A percentile compares a stretch with the other conserved stretches of the same genome.
Evolutionary conservation across 2,888 invertebrate species (phyloP).

Genomic region (Pasiphila rectangulata): DNA sequence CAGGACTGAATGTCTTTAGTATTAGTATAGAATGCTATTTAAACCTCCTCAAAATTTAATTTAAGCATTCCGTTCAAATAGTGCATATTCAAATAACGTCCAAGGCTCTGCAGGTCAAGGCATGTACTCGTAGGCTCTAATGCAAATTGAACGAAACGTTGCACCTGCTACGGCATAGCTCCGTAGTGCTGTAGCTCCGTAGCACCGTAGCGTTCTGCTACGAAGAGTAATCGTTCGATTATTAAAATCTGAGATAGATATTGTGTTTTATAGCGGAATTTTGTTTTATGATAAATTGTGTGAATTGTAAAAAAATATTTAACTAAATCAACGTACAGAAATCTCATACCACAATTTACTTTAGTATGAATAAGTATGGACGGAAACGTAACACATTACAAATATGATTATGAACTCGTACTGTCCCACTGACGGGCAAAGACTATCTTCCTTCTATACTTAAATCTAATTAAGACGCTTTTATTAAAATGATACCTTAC

Average conservation of each 20-base stretch:
- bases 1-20: too few species aligned
- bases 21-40: too few species aligned
- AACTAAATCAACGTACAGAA: too few species aligned
- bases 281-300: background rate
- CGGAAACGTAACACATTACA: too few species aligned
- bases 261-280: slow-evolving; percentile 15
- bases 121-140: slow-evolving; percentile 12
- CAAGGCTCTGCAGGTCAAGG: slow-evolving; percentile 25
- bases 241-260: slow-evolving; percentile 22
- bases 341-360: too few species aligned
- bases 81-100: slow-evolving; percentile 9
- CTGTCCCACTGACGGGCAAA: too few species aligned
- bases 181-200: slow-evolving; percentile 30
- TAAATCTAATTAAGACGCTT: too few species aligned
- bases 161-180: slow-evolving; percentile 33
- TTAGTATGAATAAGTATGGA: too few species aligned
- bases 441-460: too few species aligned
- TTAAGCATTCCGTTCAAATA: background rate
- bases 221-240: slow-evolving; percentile 24
- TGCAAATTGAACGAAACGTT: slow-evolving; percentile 22
- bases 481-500: too few species aligned
- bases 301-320: too few species aligned
- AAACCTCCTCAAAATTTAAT: background rate
- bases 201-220: slow-evolving; percentile 24
- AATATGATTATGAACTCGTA: too few species aligned